Percentiles rank a stretch among this genome's conserved stretches.
Evolutionary conservation across 53 echinoderm and acorn worm genomes (phyloP).

Genomic region (Crossaster papposus): DNA sequence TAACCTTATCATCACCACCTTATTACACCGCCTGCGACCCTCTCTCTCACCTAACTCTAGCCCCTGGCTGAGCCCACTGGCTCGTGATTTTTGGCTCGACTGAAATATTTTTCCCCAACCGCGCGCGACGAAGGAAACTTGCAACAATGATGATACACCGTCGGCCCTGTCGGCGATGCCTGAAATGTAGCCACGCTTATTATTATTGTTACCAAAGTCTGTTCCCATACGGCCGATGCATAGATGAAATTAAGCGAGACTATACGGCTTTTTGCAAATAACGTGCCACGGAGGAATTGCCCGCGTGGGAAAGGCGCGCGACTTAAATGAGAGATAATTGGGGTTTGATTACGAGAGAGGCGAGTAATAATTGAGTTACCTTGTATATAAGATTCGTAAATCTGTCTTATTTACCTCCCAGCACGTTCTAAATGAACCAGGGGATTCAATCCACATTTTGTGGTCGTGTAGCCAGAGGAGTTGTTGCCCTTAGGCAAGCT

Average conservation of each 20-base stretch:
- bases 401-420: too few relatives aligned
- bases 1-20: conserved; percentile 38
- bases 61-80: neutral
- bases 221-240: neutral
- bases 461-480: too few relatives aligned
- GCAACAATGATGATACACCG: neutral
- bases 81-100: conserved; percentile 5
- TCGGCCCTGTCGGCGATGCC: neutral
- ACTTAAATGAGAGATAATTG: too few relatives aligned
- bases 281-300: too few relatives aligned
- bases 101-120: neutral
- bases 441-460: too few relatives aligned
- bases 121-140: neutral
- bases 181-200: neutral
- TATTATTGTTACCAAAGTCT: neutral
- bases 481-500: too few relatives aligned
- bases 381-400: too few relatives aligned
- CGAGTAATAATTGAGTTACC: too few relatives aligned
- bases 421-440: too few relatives aligned
- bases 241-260: neutral
- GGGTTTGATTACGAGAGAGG: too few relatives aligned
- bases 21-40: conserved; percentile 10
- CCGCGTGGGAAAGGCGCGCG: too few relatives aligned
- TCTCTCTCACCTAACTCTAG: neutral
- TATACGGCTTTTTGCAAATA: neutral